Evolutionary conservation across 1,140 invertebrate species (phyloP).

Genomic region (Scaptomyza graminum): DNA sequence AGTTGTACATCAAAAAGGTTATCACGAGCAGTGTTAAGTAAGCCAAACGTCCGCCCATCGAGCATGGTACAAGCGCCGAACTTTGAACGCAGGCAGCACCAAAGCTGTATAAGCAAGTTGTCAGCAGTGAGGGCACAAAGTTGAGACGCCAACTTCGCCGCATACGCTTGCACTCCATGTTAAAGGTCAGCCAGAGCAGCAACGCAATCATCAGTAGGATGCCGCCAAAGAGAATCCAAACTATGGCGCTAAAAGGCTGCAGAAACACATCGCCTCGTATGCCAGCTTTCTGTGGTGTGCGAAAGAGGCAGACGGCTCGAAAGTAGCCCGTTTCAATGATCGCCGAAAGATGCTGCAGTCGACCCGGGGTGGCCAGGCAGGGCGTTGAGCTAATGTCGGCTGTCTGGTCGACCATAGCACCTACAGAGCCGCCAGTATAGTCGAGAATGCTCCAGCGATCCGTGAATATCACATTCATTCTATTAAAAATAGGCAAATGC

Average conservation of each 20-base stretch:
- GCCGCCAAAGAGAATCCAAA: slow-evolving; percentile 65
- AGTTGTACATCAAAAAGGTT: slow-evolving; percentile 82
- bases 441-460: slow-evolving; percentile 70
- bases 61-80: slow-evolving; percentile 61
- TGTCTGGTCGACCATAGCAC: slow-evolving; percentile 52
- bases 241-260: slow-evolving; percentile 62
- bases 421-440: slow-evolving; percentile 56
- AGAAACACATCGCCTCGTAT: slow-evolving; percentile 68
- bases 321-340: slow-evolving; percentile 68
- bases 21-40: slow-evolving; percentile 65
- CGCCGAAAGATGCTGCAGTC: slow-evolving; percentile 56
- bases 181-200: slow-evolving; percentile 66
- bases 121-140: slow-evolving; percentile 65
- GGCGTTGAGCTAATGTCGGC: slow-evolving; percentile 66
- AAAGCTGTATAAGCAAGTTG: slow-evolving; percentile 62
- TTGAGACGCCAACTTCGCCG: slow-evolving; percentile 29
- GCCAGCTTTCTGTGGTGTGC: slow-evolving; percentile 72
- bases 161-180: slow-evolving; percentile 58
- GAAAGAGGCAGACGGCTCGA: slow-evolving; percentile 71
- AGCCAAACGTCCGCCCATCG: slow-evolving; percentile 62
- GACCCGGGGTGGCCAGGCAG: slow-evolving; percentile 46
- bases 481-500: neutral
- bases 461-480: slow-evolving; percentile 58
- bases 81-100: slow-evolving; percentile 77
- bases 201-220: slow-evolving; percentile 51